Percentiles rank a stretch among this genome's conserved stretches.
Evolutionary conservation across 2,888 invertebrate species (phyloP).

Genomic region (Lycia hirtaria): DNA sequence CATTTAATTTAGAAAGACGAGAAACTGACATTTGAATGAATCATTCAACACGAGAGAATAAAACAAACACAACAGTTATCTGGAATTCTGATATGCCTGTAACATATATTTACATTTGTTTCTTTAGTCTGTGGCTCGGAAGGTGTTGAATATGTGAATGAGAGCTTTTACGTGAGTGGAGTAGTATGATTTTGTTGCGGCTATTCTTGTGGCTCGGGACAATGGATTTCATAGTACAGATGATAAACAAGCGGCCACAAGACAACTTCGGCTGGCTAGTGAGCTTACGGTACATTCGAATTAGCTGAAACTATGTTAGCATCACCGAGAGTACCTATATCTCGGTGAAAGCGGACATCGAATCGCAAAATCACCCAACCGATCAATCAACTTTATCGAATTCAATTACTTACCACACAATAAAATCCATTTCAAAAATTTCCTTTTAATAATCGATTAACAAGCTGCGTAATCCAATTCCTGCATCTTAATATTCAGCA

Average conservation of each 20-base stretch:
- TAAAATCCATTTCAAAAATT: conserved; percentile 33
- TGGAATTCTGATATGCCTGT: conserved; percentile 25
- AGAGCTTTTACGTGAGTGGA: conserved; percentile 56
- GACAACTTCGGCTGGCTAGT: conserved; percentile 45
- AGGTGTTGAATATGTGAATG: conserved; percentile 58
- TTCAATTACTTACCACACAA: conserved; percentile 34
- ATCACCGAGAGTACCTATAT: conserved; percentile 33
- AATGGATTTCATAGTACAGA: conserved; percentile 69
- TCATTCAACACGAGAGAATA: no score
- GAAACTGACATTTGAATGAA: no score
- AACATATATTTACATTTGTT: conserved; percentile 16
- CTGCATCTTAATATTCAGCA: conserved; percentile 52
- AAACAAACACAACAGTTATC: no score
- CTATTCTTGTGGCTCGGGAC: conserved; percentile 80
- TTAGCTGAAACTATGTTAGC: conserved; percentile 70
- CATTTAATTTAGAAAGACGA: no score
- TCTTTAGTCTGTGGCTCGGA: conserved; percentile 45
- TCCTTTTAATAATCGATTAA: conserved; percentile 34
- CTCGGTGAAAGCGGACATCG: conserved; percentile 33
- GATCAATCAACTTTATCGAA: conserved; percentile 32
- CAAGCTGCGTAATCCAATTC: conserved; percentile 32
- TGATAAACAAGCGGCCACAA: conserved; percentile 56
- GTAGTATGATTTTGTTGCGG: conserved; percentile 77
- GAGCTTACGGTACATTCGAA: conserved; percentile 80
- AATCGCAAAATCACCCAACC: conserved; percentile 27